Base-by-base conservation (phyloP, 37 sponge, comb jelly and placozoan species). In the Axinella damicornis region DNA sequence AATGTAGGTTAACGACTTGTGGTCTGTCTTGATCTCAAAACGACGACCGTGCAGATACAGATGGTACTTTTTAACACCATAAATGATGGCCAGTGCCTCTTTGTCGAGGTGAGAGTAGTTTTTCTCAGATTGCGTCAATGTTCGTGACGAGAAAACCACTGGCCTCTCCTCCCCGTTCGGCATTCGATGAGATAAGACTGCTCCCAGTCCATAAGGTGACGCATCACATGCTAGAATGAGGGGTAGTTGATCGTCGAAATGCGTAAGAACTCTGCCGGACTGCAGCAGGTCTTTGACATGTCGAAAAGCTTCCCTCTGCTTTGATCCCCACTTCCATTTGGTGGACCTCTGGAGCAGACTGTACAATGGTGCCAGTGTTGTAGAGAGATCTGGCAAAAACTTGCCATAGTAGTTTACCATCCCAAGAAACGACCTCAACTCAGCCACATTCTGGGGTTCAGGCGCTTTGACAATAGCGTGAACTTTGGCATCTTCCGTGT, bases 161-260 rank as follows among this genome's bases (percentile, higher is more conserved):
- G 89, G 78, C 35, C 71, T 82, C 25, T 88, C 83, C 9, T 63
- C 33, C 5, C 78, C 73, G 69, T 82, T 77, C 21, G 32, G 40
- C 54, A 65, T 68, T 39, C 27, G 13, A 25, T 79, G 66, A 24
- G 68, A 70, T 46, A 79, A 19, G 24, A 79, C 68, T 66, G 77
- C 77, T 22, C 59, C 77, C 57, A 76, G 11, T 57, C 77, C 59
- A 60, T 56, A 76, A 25, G 77, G 39, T 20, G 77, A 76, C 17
- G 77, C 77, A 57, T 76, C 77, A 76, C 77, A 76, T 16, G 62
- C 25, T 39, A 79, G 34, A 14, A 79, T 68, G 22, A 79, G 69
- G 14, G 66, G 80, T 66, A 25, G 28, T 27, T 38, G 13, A n/a
- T n/a, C 21, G 53, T 79, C 69, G 71, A 39, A 79, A 31, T 79